Evolutionary conservation across 2,888 invertebrate species (phyloP), one percentile per base, ranked within the genome.

Genomic region (Busseola fusca): DNA sequence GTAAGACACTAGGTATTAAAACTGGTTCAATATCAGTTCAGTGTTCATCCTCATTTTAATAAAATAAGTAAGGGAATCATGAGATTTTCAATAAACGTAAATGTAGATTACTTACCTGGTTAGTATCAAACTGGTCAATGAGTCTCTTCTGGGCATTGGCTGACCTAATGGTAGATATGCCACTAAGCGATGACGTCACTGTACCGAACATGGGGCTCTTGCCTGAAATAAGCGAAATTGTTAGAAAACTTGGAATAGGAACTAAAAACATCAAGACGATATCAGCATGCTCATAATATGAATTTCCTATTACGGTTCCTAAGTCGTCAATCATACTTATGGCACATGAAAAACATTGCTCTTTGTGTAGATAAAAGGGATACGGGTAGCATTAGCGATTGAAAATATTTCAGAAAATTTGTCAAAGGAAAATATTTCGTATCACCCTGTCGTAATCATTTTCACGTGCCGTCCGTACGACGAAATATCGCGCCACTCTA

Each of bases 131-230:
- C 63, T 97, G 96, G 6, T 92, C 87, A 59, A 96, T 96, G 50
- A 98, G 96, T 77, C 97, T 96, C 0, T 95, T 87, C 87, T 98
- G 96, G 1, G 97, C 97, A 25, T 96, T 94, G 66, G 97, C 97
- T 0, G 98, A 97, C 84, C 98, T 94, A 60, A 98, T 97, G 0
- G 98, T 98, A 0, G 97, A 95, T 27, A 98, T 96, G 1, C 98
- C 98, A 83, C 96, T 96, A 1, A 98, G 93, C 0, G 97, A 97
- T 25, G 97, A 97, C 64, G 97, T 97, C 34, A 98, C 95, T 92
- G 98, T 97, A 0, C 97, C 97, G 87, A 97, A 98, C 0, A 98
- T 97, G 0, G 98, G 98, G 86, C 98, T 98, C 79, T 97, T 96
- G 27, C 97, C 98, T 98, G 91, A 25, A 90, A 89, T 64, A 59